Conservation (phyloP, 1,140 invertebrate species). For the Frieseomelitta varia region DNA sequence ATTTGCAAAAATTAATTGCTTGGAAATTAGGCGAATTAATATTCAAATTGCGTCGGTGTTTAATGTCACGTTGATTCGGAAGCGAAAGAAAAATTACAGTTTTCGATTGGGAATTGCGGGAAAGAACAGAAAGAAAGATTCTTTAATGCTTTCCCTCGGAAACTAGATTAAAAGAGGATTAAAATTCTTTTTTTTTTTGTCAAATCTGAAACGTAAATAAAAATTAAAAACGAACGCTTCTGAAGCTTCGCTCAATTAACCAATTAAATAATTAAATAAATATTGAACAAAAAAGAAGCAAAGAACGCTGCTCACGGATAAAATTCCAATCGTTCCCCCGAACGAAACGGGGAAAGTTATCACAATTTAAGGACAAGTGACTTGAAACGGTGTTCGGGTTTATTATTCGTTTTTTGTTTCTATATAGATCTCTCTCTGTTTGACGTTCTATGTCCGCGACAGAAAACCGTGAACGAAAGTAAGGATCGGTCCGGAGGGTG, state of each 20-base stretch:
- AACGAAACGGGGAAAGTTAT: not conserved
- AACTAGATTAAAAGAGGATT: not conserved
- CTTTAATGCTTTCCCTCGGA: not conserved
- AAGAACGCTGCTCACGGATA: not conserved
- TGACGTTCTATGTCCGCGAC: not conserved
- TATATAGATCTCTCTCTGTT: not conserved
- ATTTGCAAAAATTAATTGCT: not conserved
- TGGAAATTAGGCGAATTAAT: not conserved
- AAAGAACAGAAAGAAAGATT: not conserved
- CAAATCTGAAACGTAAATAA: not conserved
- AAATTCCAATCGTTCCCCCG: not conserved
- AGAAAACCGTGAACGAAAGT: slow-evolving; percentile 29
- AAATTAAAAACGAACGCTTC: too few relatives aligned
- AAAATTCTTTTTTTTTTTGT: not conserved
- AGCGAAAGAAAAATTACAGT: not conserved
- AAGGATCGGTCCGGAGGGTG: slow-evolving; percentile 31
- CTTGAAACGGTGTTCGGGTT: not conserved
- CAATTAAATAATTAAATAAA: not conserved
- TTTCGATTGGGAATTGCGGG: not conserved
- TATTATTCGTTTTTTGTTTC: not conserved
- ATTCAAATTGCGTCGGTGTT: not conserved
- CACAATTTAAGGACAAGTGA: not conserved
- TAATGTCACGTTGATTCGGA: not conserved
- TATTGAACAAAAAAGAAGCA: not conserved
- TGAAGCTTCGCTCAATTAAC: not conserved